phyloP scores from a whole-genome alignment of 92 coral and sea anemone species.

The Pocillopora meandrina region DNA sequence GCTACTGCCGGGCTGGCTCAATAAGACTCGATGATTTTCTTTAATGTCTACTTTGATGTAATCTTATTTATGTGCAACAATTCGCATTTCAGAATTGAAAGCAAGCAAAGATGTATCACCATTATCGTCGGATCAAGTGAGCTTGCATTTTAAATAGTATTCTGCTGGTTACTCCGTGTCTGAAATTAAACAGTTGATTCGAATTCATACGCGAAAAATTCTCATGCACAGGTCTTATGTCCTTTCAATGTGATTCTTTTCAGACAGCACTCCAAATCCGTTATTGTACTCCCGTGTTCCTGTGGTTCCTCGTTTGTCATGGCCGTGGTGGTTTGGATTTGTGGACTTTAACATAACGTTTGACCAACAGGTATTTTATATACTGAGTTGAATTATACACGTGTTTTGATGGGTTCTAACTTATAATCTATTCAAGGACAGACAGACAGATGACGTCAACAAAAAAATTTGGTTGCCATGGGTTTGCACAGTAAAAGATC shows the following conservation, averaged over 20 bases:
- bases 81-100: slow-evolving; percentile 31
- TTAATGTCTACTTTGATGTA: too few relatives aligned
- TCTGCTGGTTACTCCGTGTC: too few relatives aligned
- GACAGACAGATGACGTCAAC: too few relatives aligned
- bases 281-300: slow-evolving; percentile 38
- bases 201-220: neutral
- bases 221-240: neutral
- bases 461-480: too few relatives aligned
- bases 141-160: neutral
- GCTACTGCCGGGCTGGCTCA: too few relatives aligned
- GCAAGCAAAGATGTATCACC: slow-evolving; percentile 50
- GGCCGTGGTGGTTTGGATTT: slow-evolving; percentile 16
- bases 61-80: neutral
- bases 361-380: slow-evolving; percentile 25
- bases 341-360: slow-evolving; percentile 37
- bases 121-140: slow-evolving; percentile 47
- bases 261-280: slow-evolving; percentile 51
- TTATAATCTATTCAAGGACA: too few relatives aligned
- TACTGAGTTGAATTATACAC: too few relatives aligned
- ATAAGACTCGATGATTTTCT: too few relatives aligned
- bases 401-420: too few relatives aligned
- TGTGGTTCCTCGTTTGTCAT: slow-evolving; percentile 11
- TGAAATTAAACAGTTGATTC: too few relatives aligned
- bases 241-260: neutral
- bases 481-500: too few relatives aligned